Base-by-base conservation (phyloP, 1,140 invertebrate species). In the Venturia canescens region DNA sequence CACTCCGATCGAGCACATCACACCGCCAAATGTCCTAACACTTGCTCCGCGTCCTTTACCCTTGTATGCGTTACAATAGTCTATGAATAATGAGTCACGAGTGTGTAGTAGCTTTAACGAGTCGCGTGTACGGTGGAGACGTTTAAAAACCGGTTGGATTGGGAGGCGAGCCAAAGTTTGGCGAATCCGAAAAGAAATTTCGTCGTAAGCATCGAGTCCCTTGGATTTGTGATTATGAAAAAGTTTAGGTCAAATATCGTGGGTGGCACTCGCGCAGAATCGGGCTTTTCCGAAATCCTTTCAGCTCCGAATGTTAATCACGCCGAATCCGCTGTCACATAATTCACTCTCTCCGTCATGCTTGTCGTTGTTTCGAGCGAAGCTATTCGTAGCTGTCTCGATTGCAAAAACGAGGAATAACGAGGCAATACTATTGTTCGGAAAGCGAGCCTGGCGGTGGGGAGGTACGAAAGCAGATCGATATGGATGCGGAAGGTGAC, bases 41-140 rank as follows among this genome's bases (percentile, higher is more conserved):
- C 38, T 44, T 5, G 13, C 26, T 31, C 29, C n/a, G 31, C 5
- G n/a, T 3, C 66, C 18, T 69, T 31, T 11, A 69, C 15, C 66
- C 66, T 6, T 1, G 13, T 18, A 18, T n/a, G 53, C 27, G 13
- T 11, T 63, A 31, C 66, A 31, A 69, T 21, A 15, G 16, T 31
- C 11, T 21, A 69, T 69, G 27, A 69, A 69, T 31, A 31, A 31
- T 69, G 66, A 16, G 1, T 69, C 31, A 69, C 66, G n/a, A 69
- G 31, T 69, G 31, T 69, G 66, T 69, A 69, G 31, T 27, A n/a
- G 6, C 27, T 3, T 69, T 69, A 69, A 69, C 27, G 66, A 69
- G 29, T 69, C n/a, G 66, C n/a, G 11, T 18, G n/a, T 69, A 4
- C 18, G 3, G 13, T n/a, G 23, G 5, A 5, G 27, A n/a, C n/a